These are phyloP conservation scores for Enteromius thamalakanensis DNA, from an alignment of 2,797 vertebrate genomes.

Conservation along the genomic window DNA sequence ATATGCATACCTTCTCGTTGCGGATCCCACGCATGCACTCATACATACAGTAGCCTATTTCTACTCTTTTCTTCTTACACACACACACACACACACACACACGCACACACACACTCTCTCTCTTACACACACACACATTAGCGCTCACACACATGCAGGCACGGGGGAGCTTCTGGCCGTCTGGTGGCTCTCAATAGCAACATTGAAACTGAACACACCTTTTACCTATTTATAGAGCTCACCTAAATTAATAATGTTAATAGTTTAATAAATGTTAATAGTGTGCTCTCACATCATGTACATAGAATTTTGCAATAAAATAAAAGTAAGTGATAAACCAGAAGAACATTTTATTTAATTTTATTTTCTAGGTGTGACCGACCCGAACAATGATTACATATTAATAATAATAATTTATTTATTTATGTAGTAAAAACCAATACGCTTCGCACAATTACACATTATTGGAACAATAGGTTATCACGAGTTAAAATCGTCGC, in stretches of 20 bases:
- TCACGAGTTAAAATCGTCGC: background rate
- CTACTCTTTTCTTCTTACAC: conserved; percentile 40
- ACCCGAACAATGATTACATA: conserved; percentile 16
- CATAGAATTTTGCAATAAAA: conserved; percentile 7
- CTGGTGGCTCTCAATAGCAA: conserved; percentile 50
- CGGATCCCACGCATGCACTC: conserved; percentile 53
- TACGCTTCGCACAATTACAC: background rate
- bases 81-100: conserved; percentile 51
- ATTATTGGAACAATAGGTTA: background rate
- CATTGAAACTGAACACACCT: conserved; percentile 58
- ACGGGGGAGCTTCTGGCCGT: conserved; percentile 7
- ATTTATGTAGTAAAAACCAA: conserved; percentile 10
- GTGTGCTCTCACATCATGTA: background rate
- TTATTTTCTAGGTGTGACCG: background rate
- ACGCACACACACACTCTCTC: conserved; percentile 9
- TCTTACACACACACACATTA: conserved; percentile 9
- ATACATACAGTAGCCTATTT: conserved; percentile 13
- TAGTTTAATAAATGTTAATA: too few species aligned
- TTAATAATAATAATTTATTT: conserved; percentile 20
- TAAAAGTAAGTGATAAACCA: background rate
- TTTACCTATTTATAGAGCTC: conserved; percentile 59
- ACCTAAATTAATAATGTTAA: conserved; percentile 70
- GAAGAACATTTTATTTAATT: background rate
- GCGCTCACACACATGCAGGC: background rate
- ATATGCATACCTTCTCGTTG: conserved; percentile 27